Evolutionary conservation across 2,888 invertebrate species (phyloP), one percentile per base, ranked within the genome.

Genomic region (Aphidoletes aphidimyza): DNA sequence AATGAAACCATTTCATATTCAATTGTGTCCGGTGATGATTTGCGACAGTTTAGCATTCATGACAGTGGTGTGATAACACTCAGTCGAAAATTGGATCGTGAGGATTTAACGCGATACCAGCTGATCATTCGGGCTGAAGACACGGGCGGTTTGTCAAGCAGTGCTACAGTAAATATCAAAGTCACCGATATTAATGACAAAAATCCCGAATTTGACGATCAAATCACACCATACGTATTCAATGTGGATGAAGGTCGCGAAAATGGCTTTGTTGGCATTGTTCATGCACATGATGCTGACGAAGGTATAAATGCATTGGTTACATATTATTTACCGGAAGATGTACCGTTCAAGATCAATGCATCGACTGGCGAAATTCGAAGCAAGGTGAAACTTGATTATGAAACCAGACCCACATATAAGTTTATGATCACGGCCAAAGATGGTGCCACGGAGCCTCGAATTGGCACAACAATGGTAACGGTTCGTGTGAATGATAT

Each of bases 141-240:
- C 88, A 94, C 94, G 36, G 96, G 96, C 0, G 95, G 94, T 81
- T 89, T 97, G 49, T 93, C 94, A 0, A 95, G 94, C 87, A 95
- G 95, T 0, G 94, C 96, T 0, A 96, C 95, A 0, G 95, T 97
- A 0, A 96, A 96, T 87, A 95, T 97, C 85, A 95, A 94, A 88
- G 95, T 97, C 0, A 96, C 96, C 0, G 97, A 97, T 87, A 96
- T 97, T 86, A 97, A 97, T 88, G 97, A 97, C 88, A 96, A 97
- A 87, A 97, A 96, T 89, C 97, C 97, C 0, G 95, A 95, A 88
- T 97, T 97, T 88, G 93, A 95, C n/a, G 92, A 93, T 84, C 88
- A 88, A 0, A 92, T 92, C 30, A 91, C 95, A 86, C 95, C 96
- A 0, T 97, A 97, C 87, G 91, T 92, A 59, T 97, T 97, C 89